phyloP scores from a whole-genome alignment of 2,888 invertebrate genomes.

The Hemaris fuciformis region DNA sequence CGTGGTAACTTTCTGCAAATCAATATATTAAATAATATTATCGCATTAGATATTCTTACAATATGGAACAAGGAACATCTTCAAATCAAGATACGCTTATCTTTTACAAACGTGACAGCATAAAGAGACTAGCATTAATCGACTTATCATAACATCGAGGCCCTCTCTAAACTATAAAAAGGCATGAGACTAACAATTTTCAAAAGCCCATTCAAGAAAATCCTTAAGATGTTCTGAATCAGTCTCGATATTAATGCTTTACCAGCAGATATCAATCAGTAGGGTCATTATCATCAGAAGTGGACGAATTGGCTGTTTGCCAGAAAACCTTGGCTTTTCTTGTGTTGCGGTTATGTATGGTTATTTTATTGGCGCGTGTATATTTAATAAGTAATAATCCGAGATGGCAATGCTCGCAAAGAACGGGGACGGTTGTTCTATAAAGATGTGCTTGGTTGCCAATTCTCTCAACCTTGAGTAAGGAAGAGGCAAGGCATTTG shows the following conservation, averaged over 20 bases:
- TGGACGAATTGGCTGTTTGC: background rate
- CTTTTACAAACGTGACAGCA: background rate
- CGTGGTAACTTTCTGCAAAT: no score
- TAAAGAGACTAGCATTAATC: no score
- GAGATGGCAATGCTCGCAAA: background rate
- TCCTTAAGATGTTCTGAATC: background rate
- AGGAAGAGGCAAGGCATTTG: no score
- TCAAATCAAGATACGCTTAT: background rate
- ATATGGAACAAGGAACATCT: no score
- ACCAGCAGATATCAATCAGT: constrained; percentile 7
- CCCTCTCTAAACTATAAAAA: background rate
- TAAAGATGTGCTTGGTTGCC: background rate
- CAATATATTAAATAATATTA: no score
- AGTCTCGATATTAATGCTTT: background rate
- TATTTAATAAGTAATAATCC: background rate
- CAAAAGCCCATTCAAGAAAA: background rate
- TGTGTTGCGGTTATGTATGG: background rate
- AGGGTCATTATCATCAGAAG: background rate
- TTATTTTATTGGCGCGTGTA: background rate
- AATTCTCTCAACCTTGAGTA: background rate
- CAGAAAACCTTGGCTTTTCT: background rate
- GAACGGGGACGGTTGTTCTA: background rate
- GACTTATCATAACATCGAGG: no score
- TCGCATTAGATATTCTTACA: no score
- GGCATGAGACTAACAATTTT: constrained; percentile 2